These are phyloP conservation scores for Ptychoptera albimana DNA, from an alignment of 2,888 invertebrate genomes.

Conservation along the genomic window DNA sequence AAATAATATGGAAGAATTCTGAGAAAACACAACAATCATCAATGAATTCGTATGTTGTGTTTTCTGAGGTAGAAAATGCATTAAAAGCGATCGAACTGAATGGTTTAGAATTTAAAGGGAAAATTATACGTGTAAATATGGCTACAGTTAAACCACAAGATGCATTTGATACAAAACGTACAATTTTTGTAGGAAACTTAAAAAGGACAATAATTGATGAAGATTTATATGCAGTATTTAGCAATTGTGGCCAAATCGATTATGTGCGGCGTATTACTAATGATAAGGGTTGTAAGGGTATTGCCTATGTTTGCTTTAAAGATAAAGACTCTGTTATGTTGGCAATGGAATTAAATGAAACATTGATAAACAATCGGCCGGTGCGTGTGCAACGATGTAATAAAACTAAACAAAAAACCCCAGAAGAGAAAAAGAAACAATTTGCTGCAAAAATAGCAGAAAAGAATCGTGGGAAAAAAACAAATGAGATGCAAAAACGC, in stretches of 20 bases:
- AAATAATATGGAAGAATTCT: slow-evolving; percentile 21
- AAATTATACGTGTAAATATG: slow-evolving; percentile 22
- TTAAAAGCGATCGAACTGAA: slow-evolving; percentile 20
- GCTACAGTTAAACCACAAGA: slow-evolving; percentile 10
- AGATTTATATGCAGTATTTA: slow-evolving; percentile 24
- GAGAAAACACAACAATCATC: slow-evolving; percentile 18
- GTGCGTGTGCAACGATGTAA: slow-evolving; percentile 25
- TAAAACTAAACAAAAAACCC: slow-evolving; percentile 14
- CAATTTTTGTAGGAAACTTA: slow-evolving; percentile 27
- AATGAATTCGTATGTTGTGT: slow-evolving; percentile 24
- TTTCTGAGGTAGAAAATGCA: slow-evolving; percentile 17
- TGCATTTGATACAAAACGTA: slow-evolving; percentile 10
- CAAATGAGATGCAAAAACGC: no score
- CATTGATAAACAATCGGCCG: slow-evolving; percentile 25
- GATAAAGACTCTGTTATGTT: slow-evolving; percentile 22
- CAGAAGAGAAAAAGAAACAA: background rate
- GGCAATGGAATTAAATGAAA: slow-evolving; percentile 26
- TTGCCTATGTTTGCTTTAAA: slow-evolving; percentile 27
- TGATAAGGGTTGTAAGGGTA: slow-evolving; percentile 22
- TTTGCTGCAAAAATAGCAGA: no score
- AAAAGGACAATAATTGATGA: slow-evolving; percentile 25
- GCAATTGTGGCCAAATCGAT: slow-evolving; percentile 26
- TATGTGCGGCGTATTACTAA: slow-evolving; percentile 25
- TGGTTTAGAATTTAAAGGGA: slow-evolving; percentile 21
- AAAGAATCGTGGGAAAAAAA: no score